phyloP scores from a whole-genome alignment of 2,888 invertebrate species.

The Galerucella nymphaeae region DNA sequence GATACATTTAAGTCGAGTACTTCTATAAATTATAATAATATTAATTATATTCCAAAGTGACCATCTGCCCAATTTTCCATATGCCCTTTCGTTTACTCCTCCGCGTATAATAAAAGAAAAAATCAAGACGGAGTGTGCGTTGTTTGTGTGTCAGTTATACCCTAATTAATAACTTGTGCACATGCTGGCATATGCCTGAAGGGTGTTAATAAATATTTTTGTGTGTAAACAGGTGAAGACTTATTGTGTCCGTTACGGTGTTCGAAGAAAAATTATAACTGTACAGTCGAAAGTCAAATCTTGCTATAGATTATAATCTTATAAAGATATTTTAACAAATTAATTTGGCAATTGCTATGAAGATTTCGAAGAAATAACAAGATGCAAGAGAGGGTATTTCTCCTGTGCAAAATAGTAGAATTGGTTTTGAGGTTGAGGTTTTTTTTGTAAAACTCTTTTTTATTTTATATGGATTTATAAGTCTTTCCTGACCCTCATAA shows the following conservation, averaged over 20 bases:
- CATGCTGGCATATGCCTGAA: conserved; percentile 28
- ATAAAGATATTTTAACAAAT: background rate
- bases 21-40: too few species aligned
- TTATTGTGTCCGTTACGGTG: conserved; percentile 17
- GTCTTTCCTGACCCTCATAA: conserved; percentile 25
- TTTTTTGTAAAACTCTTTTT: background rate
- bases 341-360: background rate
- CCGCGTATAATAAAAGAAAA: conserved; percentile 22
- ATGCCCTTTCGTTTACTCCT: conserved; percentile 28
- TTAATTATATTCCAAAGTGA: background rate
- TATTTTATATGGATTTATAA: conserved; percentile 9
- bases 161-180: conserved; percentile 35
- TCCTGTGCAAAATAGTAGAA: too few species aligned
- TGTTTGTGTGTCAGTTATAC: conserved; percentile 30
- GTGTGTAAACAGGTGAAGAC: conserved; percentile 33
- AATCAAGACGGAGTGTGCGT: conserved; percentile 19
- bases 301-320: background rate
- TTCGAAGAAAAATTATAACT: background rate
- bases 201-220: conserved; percentile 34
- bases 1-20: too few species aligned
- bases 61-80: conserved; percentile 30
- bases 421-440: too few species aligned
- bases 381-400: too few species aligned
- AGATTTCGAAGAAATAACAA: too few species aligned
- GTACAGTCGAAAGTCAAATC: background rate